These are phyloP conservation scores for Catharus fuscescens DNA, from an alignment of 2,113 vertebrate species.

Conservation along the genomic window DNA sequence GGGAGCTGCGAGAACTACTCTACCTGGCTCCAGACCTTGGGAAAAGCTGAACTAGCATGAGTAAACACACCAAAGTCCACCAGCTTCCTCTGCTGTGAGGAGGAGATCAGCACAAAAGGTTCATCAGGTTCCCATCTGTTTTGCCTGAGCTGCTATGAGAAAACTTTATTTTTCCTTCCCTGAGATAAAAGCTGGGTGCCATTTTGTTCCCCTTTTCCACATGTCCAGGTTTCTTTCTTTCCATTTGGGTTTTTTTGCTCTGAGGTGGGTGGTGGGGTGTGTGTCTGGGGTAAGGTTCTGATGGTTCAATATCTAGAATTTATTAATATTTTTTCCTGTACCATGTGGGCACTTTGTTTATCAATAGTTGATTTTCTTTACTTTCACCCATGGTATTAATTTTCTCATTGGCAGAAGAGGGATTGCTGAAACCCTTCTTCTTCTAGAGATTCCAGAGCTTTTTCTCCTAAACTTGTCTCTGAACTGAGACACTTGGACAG, in stretches of 20 bases:
- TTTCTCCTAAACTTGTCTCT: background rate
- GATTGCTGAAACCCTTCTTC: background rate
- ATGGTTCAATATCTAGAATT: background rate
- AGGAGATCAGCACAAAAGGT: background rate
- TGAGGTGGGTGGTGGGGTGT: background rate
- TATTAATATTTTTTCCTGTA: background rate
- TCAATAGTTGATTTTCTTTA: background rate
- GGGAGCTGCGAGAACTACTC: rapidly evolving
- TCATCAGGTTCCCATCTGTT: background rate
- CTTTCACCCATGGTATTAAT: background rate
- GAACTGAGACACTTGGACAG: background rate
- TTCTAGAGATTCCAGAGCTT: background rate
- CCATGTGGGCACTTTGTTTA: background rate
- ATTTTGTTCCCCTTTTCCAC: background rate
- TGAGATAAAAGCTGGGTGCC: background rate
- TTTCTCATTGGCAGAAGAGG: background rate
- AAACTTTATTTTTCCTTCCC: background rate
- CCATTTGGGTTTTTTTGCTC: background rate
- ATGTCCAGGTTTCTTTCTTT: background rate
- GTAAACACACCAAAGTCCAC: background rate
- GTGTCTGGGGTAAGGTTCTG: background rate
- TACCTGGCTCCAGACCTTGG: background rate
- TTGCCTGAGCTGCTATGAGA: background rate
- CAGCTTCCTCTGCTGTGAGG: background rate
- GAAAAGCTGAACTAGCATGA: background rate